These are phyloP conservation scores for Stomatorhinus ivindoensis DNA, from an alignment of 2,113 vertebrate species.

Conservation along the genomic window DNA sequence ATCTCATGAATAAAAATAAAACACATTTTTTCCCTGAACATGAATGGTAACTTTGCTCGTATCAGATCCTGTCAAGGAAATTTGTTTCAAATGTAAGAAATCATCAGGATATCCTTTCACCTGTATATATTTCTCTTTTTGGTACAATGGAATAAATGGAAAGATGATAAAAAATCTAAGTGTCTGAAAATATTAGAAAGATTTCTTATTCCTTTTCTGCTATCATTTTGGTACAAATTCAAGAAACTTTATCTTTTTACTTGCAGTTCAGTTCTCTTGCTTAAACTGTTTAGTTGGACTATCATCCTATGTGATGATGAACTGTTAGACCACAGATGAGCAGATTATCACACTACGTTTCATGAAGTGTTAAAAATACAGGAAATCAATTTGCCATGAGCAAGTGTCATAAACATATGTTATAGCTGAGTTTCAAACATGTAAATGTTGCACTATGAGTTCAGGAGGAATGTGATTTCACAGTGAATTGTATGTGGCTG, in stretches of 20 bases:
- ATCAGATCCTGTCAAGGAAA: not conserved
- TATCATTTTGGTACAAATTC: not conserved
- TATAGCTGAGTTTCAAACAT: not conserved
- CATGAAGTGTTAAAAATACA: not conserved
- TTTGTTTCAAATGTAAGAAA: not conserved
- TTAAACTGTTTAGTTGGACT: not conserved
- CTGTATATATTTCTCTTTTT: not conserved
- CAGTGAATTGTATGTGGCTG: not conserved
- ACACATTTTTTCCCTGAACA: not conserved
- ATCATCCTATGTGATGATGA: not conserved
- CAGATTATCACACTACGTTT: not conserved
- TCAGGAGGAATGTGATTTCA: not conserved
- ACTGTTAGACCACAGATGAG: not conserved
- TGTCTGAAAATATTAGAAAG: not conserved
- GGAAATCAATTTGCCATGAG: not conserved
- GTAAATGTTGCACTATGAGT: not conserved
- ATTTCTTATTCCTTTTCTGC: not conserved
- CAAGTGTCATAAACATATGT: not conserved
- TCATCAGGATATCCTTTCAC: not conserved
- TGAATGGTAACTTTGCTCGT: not conserved
- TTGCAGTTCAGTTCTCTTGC: not conserved
- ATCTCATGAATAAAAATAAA: not conserved
- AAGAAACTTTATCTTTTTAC: not conserved
- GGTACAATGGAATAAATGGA: not conserved
- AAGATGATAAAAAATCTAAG: not conserved